Conservation (phyloP, 2,888 invertebrate species). For the Oscheius sp. region DNA sequence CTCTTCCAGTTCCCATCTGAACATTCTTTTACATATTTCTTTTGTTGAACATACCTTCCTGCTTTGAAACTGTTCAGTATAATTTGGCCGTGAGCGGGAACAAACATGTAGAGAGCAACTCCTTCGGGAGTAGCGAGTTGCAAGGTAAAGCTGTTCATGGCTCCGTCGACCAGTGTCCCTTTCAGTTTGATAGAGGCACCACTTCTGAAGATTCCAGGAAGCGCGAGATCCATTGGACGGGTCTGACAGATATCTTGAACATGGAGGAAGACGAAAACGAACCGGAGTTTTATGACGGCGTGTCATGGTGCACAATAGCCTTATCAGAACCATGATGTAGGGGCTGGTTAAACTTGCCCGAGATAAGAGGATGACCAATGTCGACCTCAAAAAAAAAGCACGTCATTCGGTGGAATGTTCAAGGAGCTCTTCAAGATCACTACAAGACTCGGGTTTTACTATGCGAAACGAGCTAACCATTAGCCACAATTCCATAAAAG, state of each 20-base stretch:
- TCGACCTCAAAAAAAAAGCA: too few species aligned
- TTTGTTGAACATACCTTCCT: conserved; percentile 3
- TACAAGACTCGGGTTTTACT: too few species aligned
- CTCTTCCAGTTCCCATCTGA: conserved; percentile 26
- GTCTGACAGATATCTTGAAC: neutral
- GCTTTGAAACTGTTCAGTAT: conserved; percentile 15
- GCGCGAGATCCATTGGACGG: conserved; percentile 22
- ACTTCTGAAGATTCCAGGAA: conserved; percentile 8
- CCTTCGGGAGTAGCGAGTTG: conserved; percentile 24
- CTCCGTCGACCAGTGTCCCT: conserved; percentile 6
- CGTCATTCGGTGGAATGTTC: too few species aligned
- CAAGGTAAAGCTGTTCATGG: conserved; percentile 11
- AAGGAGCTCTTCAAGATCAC: too few species aligned
- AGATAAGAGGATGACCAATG: too few species aligned
- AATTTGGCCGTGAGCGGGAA: conserved; percentile 18
- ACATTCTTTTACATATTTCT: neutral
- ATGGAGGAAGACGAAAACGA: conserved; percentile 7
- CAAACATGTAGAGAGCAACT: conserved; percentile 3
- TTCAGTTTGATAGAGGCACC: conserved; percentile 12
- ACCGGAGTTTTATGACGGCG: neutral
- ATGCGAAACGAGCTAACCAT: too few species aligned
- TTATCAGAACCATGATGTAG: neutral
- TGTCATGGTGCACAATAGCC: conserved; percentile 13
- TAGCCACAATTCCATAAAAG: too few species aligned
- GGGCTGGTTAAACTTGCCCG: too few species aligned